Percentiles rank a stretch among this genome's conserved stretches.
Evolutionary conservation across 2,888 invertebrate species (phyloP).

Genomic region (Criorhina ranunculi): DNA sequence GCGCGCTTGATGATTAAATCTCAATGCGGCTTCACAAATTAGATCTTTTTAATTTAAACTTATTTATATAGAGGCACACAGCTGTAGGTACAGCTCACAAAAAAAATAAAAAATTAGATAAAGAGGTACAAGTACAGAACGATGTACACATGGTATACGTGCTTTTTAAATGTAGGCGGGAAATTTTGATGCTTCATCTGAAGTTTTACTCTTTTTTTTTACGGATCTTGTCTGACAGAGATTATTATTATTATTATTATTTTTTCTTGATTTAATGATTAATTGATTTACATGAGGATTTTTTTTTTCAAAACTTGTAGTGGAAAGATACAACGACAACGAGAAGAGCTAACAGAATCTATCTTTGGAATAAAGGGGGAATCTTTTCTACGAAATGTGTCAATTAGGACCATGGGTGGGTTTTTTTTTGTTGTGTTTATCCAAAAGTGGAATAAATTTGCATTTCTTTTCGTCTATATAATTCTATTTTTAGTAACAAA

Average conservation of each 20-base stretch:
- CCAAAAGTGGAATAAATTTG: conserved; percentile 1
- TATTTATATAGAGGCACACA: conserved; percentile 17
- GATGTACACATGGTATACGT: conserved; percentile 33
- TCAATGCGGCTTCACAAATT: conserved; percentile 67
- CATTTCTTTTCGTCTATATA: neutral
- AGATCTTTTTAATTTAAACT: conserved; percentile 58
- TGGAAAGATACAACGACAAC: conserved; percentile 7
- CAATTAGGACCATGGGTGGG: conserved; percentile 35
- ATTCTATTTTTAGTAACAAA: conserved; percentile 7
- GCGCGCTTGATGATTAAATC: conserved; percentile 51
- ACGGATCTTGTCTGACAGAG: conserved; percentile 16
- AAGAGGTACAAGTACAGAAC: conserved; percentile 42
- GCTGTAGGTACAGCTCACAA: neutral
- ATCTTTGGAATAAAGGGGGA: neutral
- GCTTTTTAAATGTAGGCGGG: conserved; percentile 49
- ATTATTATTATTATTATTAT: conserved; percentile 9
- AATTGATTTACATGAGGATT: conserved; percentile 34
- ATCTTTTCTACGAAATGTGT: conserved; percentile 16
- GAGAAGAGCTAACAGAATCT: conserved; percentile 2
- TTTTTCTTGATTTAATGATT: conserved; percentile 42
- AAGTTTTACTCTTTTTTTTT: neutral
- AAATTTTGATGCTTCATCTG: conserved; percentile 35
- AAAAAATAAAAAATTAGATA: no score
- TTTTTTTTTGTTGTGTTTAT: neutral
- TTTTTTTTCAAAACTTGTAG: conserved; percentile 7